These are phyloP conservation scores for Chrysotoxum bicinctum DNA, from an alignment of 2,888 invertebrate genomes.

Conservation along the genomic window DNA sequence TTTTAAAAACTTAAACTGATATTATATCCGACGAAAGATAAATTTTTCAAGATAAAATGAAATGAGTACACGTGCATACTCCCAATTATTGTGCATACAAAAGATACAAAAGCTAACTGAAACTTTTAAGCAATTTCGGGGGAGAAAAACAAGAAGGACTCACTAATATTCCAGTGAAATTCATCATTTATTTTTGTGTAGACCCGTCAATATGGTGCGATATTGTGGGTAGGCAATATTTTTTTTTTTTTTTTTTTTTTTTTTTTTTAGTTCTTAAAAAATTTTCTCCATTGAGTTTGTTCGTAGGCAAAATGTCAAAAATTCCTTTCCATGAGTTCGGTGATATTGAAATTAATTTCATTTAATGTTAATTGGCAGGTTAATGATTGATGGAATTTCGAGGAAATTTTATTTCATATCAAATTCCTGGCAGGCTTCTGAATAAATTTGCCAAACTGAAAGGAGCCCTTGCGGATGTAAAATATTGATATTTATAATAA, in stretches of 20 bases:
- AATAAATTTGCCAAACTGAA: neutral
- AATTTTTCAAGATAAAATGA: neutral
- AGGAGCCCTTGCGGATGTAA: neutral
- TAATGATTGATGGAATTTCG: conserved; percentile 32
- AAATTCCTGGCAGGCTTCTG: neutral
- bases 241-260: too few species aligned
- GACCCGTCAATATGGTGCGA: too few species aligned
- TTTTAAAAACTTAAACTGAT: neutral
- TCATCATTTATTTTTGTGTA: neutral
- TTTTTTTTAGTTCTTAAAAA: too few species aligned
- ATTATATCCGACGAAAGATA: too few species aligned
- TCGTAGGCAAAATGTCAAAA: neutral
- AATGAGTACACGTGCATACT: neutral
- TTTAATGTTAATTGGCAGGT: conserved; percentile 38
- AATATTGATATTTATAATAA: too few species aligned
- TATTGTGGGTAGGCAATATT: too few species aligned
- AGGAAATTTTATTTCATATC: neutral
- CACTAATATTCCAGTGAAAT: neutral
- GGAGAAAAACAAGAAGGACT: neutral
- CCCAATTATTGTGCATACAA: neutral
- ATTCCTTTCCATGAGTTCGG: conserved; percentile 9
- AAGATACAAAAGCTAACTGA: neutral
- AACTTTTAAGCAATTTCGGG: neutral
- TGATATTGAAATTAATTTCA: conserved; percentile 25
- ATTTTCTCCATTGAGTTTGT: neutral